Conservation (phyloP, 2,113 vertebrate species). For the Notarius quadriscutis region DNA sequence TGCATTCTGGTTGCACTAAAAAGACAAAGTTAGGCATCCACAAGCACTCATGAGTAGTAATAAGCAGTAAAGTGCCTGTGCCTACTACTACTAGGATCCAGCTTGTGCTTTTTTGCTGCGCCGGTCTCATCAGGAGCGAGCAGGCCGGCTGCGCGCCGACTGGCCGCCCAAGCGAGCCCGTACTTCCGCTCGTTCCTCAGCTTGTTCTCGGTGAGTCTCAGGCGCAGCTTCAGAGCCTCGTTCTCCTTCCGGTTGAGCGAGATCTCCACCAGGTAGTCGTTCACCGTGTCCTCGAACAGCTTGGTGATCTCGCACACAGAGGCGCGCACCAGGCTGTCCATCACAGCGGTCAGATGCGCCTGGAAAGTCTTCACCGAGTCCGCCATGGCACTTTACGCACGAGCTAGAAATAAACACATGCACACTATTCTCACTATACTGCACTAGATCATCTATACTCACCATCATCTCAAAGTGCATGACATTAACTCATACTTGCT, state of each 20-base stretch:
- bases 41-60: constrained; percentile 40
- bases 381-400: constrained; percentile 57
- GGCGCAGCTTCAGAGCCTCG: constrained; percentile 72
- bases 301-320: constrained; percentile 79
- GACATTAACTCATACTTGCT: neutral
- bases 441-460: neutral
- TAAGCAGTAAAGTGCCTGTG: neutral
- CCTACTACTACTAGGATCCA: constrained; percentile 51
- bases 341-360: constrained; percentile 77
- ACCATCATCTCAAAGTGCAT: neutral
- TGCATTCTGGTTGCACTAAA: constrained; percentile 5
- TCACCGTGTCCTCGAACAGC: constrained; percentile 78
- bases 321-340: constrained; percentile 77
- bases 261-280: constrained; percentile 78
- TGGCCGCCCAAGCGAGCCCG: constrained; percentile 75
- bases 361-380: constrained; percentile 76
- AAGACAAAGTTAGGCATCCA: neutral
- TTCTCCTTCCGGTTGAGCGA: constrained; percentile 78
- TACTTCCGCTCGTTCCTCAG: constrained; percentile 75
- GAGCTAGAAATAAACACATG: neutral
- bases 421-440: neutral
- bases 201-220: constrained; percentile 75
- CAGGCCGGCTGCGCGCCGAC: constrained; percentile 69
- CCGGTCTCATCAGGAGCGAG: constrained; percentile 56
- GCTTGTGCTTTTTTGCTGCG: constrained; percentile 68